Base-by-base conservation (phyloP, 2,888 invertebrate species). In the Acronicta aceris region DNA sequence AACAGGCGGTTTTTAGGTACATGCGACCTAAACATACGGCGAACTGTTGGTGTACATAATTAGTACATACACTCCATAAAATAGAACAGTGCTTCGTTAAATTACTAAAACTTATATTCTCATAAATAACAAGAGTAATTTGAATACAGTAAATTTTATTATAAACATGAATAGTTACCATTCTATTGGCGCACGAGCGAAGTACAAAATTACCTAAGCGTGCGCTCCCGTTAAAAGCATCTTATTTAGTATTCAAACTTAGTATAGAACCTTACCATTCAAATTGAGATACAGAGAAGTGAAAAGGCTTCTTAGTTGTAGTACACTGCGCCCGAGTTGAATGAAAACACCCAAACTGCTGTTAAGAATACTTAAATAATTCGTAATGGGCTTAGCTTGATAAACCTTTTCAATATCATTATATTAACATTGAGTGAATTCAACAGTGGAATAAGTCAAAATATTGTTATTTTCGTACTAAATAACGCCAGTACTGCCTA, bases 191-290 rank as follows among this genome's bases (percentile, higher is more conserved):
- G 62, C 46, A 68, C 69, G 56, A 62, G 61, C 16, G 54, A 70
- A 53, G 57, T 72, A 65, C 69, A 57, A 66, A 78, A 80, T 81
- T 78, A 78, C 73, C 70, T 62, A 79, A 81, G 61, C 75, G 73
- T 76, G 66, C 59, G 62, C 65, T 69, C 48, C 47, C 45, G 69
- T 79, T 79, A 79, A 82, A 78, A 83, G 79, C 79, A 65, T 68
- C 83, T 74, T 81, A 83, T 84, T 89, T 88, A 86, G 85, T 86
- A 89, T 89, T 88, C 89, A 85, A 84, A 85, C 79, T 82, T 77
- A 79, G 88, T 84, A 73, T 81, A 72, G 77, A 79, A 78, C 81
- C 76, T 74, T 78, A 78, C 86, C 80, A 85, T 89, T 88, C 87
- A 87, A 86, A 88, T 86, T 86, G 83, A 84, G 85, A 88, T 86